Base-by-base conservation (phyloP, 2,888 invertebrate genomes). In the Scaptomyza caliginosa region DNA sequence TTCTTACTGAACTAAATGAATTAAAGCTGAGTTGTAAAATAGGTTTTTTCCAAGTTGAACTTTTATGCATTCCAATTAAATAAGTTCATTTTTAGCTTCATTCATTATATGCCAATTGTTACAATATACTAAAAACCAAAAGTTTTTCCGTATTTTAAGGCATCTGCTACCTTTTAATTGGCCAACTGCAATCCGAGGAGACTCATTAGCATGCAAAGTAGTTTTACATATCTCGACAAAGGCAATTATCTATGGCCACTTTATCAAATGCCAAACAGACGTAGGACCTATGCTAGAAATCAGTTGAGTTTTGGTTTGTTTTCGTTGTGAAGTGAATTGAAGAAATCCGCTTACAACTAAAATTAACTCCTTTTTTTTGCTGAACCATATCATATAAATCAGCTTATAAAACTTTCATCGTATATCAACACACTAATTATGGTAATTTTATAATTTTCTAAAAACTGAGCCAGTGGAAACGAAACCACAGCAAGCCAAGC, bases 361-460 rank as follows among this genome's bases (percentile, higher is more conserved):
- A 67, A 59, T 54, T 48, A 66, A 58, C 23, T 58, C 40, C 49
- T 32, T 30, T 32, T 32, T 30, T 30, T 11, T 45, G 36, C 32
- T 16, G 16, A 16, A 60, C 66, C 66, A 42, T 80, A 80, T 77
- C 77, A 67, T 77, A 77, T 77, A 77, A 77, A 77, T 80, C 74
- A 77, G 77, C 77, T 77, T 77, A 80, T 57, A 80, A 77, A 78
- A 78, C 71, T 78, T 78, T 81, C 82, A 78, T 67, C 82, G 79
- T 78, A 82, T 78, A 78, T 78, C 78, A 78, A 81, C 78, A 81
- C 66, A 68, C 78, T 78, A 78, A 78, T 78, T 78, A 78, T 78
- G 82, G 78, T 78, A 78, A 78, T 81, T 81, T 78, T 82, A 81
- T 78, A 81, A 82, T 78, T 81, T 81, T 81, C 71, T 74, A 67